phyloP scores from a whole-genome alignment of 2,113 vertebrate species.

The Ceuthmochares aereus region DNA sequence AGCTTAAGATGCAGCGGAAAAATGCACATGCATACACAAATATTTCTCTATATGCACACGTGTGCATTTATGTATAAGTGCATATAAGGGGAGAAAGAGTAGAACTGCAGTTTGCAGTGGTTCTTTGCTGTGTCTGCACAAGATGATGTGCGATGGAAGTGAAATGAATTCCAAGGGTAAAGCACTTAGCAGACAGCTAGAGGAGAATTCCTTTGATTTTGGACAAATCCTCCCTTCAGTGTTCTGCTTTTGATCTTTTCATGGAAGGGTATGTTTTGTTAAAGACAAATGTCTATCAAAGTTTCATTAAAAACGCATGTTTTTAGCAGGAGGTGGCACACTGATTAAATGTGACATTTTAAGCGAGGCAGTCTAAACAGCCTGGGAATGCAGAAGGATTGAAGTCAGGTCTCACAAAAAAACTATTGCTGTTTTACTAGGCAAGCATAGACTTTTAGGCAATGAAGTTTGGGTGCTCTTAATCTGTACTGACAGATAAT shows the following conservation, averaged over 20 bases:
- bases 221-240: not conserved
- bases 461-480: not conserved
- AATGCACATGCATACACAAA: not conserved
- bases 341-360: not conserved
- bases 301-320: not conserved
- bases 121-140: not conserved
- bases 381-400: not conserved
- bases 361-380: not conserved
- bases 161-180: not conserved
- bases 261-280: not conserved
- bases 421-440: not conserved
- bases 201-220: not conserved
- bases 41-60: fast-evolving
- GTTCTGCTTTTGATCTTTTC: conserved; percentile 33
- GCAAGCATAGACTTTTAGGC: not conserved
- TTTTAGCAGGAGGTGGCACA: not conserved
- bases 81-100: not conserved
- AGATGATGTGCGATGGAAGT: not conserved
- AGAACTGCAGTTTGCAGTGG: fast-evolving
- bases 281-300: conserved; percentile 20
- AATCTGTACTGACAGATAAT: not conserved
- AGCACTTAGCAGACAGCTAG: not conserved
- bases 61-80: fast-evolving
- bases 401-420: not conserved
- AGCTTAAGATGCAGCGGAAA: not conserved